Conservation (phyloP, 2,113 vertebrate genomes). For the Neoarius graeffei region DNA sequence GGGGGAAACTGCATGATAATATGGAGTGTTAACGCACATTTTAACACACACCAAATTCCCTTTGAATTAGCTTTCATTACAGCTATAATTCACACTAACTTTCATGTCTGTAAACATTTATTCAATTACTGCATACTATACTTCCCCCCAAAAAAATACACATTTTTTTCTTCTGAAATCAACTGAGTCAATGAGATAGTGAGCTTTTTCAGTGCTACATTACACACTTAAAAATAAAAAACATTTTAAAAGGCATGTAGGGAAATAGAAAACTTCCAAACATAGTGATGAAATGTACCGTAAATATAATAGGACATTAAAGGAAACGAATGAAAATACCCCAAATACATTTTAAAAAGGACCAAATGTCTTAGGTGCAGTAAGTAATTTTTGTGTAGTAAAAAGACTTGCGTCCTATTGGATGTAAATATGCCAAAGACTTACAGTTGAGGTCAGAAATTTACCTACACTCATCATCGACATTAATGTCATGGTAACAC, state of each 20-base stretch:
- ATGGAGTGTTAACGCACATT: slow-evolving; percentile 27
- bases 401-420: background rate
- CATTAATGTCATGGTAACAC: too few relatives aligned
- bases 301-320: too few relatives aligned
- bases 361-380: background rate
- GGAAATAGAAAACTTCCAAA: too few relatives aligned
- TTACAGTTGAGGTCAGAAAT: background rate
- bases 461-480: too few relatives aligned
- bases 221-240: background rate
- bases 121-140: background rate
- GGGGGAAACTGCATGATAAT: slow-evolving; percentile 82
- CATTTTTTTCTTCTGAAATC: background rate
- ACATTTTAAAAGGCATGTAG: background rate
- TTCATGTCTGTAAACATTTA: background rate
- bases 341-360: too few relatives aligned
- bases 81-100: background rate
- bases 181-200: background rate
- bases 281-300: too few relatives aligned
- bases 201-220: background rate
- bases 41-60: background rate
- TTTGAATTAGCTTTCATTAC: too few relatives aligned
- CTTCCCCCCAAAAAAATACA: background rate
- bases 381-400: background rate
- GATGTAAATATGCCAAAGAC: background rate
- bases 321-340: too few relatives aligned